phyloP scores from a whole-genome alignment of 2,113 vertebrate genomes.

The Pimephales promelas region DNA sequence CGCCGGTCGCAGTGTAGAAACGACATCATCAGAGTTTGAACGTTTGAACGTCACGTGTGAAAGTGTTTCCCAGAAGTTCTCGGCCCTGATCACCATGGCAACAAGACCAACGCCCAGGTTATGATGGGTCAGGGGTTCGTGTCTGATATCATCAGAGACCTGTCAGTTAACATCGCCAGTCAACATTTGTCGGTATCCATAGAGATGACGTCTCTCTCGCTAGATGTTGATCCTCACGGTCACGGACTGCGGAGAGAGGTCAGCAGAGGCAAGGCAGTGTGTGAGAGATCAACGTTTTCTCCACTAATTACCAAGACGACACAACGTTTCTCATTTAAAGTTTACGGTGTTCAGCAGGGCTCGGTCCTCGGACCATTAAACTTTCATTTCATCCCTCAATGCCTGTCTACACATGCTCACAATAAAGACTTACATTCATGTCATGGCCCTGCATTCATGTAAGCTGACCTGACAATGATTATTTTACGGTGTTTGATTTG shows the following conservation, averaged over 20 bases:
- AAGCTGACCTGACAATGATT: not conserved
- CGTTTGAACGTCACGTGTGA: not conserved
- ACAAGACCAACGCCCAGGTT: conserved; percentile 24
- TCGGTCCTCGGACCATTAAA: conserved; percentile 6
- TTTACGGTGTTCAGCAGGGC: not conserved
- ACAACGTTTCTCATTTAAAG: not conserved
- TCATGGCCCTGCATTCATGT: not conserved
- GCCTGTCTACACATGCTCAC: not conserved
- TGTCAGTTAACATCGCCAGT: conserved; percentile 22
- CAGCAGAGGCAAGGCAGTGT: not conserved
- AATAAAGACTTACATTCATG: not conserved
- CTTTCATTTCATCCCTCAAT: not conserved
- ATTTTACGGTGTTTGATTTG: conserved; percentile 13
- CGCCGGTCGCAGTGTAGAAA: no score
- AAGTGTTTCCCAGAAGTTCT: conserved; percentile 28
- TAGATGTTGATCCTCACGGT: not conserved
- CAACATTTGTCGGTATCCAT: conserved; percentile 58
- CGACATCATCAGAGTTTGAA: not conserved
- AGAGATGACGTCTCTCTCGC: conserved; percentile 30
- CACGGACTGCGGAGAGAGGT: conserved; percentile 2
- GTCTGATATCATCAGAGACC: conserved; percentile 46
- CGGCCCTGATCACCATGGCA: conserved; percentile 15
- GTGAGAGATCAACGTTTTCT: conserved; percentile 28
- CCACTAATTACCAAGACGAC: conserved; percentile 12
- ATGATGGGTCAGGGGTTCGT: conserved; percentile 37